Evolutionary conservation across 2,113 vertebrate species (phyloP).

Genomic region (Progne subis): DNA sequence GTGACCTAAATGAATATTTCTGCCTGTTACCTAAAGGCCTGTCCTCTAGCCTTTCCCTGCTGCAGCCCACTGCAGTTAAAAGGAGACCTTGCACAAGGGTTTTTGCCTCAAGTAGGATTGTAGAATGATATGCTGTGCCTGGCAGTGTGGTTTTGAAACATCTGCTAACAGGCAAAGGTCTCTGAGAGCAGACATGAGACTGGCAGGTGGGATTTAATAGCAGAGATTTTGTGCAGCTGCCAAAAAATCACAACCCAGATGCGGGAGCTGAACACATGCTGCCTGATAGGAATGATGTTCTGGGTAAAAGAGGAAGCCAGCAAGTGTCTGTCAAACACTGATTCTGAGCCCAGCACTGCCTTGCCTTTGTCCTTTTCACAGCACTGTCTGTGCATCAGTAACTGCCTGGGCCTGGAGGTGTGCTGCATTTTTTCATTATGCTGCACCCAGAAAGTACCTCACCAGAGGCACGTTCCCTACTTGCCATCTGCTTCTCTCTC

Average conservation of each 20-base stretch:
- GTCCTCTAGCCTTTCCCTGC: neutral
- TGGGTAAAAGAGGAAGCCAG: neutral
- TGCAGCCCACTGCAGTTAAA: neutral
- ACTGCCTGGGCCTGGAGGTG: neutral
- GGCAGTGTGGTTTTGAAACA: conserved; percentile 22
- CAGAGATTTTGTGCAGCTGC: conserved; percentile 54
- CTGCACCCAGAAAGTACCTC: neutral
- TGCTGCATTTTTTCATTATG: neutral
- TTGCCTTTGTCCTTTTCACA: neutral
- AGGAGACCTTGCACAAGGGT: neutral
- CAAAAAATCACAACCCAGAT: conserved; percentile 54
- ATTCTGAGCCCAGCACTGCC: neutral
- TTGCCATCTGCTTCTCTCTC: neutral
- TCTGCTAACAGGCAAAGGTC: conserved; percentile 57
- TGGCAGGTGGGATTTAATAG: conserved; percentile 60
- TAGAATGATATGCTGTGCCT: conserved; percentile 15
- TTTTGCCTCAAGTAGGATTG: neutral
- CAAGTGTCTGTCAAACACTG: conserved; percentile 1
- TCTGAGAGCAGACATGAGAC: conserved; percentile 53
- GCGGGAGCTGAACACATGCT: conserved; percentile 40
- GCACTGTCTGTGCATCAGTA: neutral
- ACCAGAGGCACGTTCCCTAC: neutral
- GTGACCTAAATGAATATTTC: conserved; percentile 4
- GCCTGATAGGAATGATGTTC: conserved; percentile 24
- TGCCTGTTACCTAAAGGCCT: neutral